Conservation (phyloP, 35 echinoderm and acorn worm genomes). For the Apostichopus californicus region DNA sequence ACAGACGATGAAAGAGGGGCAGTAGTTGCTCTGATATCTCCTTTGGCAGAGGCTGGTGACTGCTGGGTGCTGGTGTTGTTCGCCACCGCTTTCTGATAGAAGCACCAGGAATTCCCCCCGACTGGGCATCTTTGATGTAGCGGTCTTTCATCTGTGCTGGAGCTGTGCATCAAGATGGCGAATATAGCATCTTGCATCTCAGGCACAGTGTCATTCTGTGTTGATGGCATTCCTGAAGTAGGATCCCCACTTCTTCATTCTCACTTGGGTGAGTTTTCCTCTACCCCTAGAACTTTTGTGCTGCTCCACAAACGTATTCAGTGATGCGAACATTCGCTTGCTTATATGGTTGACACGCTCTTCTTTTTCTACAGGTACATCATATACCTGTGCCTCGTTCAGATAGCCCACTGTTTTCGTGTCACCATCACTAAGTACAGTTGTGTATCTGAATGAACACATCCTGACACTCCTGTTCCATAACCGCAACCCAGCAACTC, state of each 20-base stretch:
- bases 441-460: not conserved
- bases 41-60: not conserved
- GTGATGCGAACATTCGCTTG: slow-evolving; percentile 11
- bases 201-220: not conserved
- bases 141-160: slow-evolving; percentile 5
- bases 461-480: slow-evolving; percentile 32
- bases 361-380: not conserved
- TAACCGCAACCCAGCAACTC: not conserved
- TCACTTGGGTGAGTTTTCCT: slow-evolving; percentile 14
- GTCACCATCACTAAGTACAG: slow-evolving; percentile 46
- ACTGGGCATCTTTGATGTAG: not conserved
- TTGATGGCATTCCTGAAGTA: slow-evolving; percentile 36
- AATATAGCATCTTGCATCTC: slow-evolving; percentile 6
- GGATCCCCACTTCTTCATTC: not conserved
- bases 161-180: not conserved
- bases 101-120: not conserved
- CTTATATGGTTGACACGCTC: slow-evolving; percentile 20
- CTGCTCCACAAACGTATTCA: not conserved
- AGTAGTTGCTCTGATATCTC: not conserved
- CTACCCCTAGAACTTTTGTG: not conserved
- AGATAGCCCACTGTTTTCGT: slow-evolving; percentile 35
- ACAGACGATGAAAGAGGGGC: slow-evolving; percentile 24
- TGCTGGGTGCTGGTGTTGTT: not conserved
- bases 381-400: slow-evolving; percentile 29
- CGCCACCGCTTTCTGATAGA: not conserved